phyloP scores from a whole-genome alignment of 1,140 invertebrate genomes.

The Hyles euphorbiae region DNA sequence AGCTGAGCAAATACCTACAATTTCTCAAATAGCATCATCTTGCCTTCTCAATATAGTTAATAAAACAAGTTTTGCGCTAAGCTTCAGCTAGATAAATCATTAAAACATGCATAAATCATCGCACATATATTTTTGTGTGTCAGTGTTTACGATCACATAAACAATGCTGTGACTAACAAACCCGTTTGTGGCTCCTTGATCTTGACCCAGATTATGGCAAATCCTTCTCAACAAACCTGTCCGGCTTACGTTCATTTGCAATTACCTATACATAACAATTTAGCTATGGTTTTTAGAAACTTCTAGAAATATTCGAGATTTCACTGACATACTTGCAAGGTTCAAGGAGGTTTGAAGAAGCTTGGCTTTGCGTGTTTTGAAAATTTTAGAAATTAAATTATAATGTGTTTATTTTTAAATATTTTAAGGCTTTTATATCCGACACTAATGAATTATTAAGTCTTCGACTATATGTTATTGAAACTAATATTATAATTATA shows the following conservation, averaged over 20 bases:
- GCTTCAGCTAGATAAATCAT: too few relatives aligned
- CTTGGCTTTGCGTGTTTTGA: too few relatives aligned
- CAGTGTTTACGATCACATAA: conserved; percentile 40
- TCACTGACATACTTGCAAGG: conserved; percentile 4
- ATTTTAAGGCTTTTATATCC: too few relatives aligned
- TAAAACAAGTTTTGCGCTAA: too few relatives aligned
- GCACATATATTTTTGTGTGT: conserved; percentile 37
- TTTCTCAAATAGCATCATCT: too few relatives aligned
- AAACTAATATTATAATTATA: too few relatives aligned
- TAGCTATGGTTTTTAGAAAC: conserved; percentile 7
- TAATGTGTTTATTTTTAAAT: too few relatives aligned
- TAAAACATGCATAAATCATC: neutral
- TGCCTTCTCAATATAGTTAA: too few relatives aligned
- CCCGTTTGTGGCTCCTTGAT: conserved; percentile 53
- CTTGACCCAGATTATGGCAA: conserved; percentile 63
- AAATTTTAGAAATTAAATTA: too few relatives aligned
- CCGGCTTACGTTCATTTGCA: conserved; percentile 35
- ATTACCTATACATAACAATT: conserved; percentile 31
- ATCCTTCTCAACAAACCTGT: conserved; percentile 58
- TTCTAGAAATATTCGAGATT: conserved; percentile 2
- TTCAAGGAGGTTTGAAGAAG: neutral
- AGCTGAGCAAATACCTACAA: too few relatives aligned
- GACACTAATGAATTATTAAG: too few relatives aligned
- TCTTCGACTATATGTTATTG: too few relatives aligned
- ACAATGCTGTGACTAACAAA: conserved; percentile 46